Percentiles rank a stretch among this genome's conserved stretches.
phyloP scores from a whole-genome alignment of 2,113 vertebrate genomes.

The Vireo altiloquus region DNA sequence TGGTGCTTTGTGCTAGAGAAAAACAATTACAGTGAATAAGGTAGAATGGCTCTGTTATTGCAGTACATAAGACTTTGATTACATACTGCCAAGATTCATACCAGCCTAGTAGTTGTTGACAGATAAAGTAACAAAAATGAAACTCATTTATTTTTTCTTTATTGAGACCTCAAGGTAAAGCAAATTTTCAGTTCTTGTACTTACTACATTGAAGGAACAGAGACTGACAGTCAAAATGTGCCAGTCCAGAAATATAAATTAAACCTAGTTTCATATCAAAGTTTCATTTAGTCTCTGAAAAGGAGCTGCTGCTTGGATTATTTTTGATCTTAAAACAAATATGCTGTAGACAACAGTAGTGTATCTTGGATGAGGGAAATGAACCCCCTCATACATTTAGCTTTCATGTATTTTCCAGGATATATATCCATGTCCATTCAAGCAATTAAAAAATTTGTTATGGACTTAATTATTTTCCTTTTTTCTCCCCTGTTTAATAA shows the following conservation, averaged over 20 bases:
- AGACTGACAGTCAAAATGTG: constrained; percentile 75
- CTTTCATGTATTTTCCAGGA: background rate
- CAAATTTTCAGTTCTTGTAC: constrained; percentile 75
- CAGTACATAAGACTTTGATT: constrained; percentile 77
- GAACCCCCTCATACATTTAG: background rate
- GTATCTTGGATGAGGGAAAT: background rate
- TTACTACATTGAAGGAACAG: constrained; percentile 69
- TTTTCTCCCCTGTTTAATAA: background rate
- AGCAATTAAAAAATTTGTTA: background rate
- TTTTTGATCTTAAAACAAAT: constrained; percentile 65
- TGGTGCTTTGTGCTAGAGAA: constrained; percentile 60
- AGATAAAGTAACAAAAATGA: constrained; percentile 80
- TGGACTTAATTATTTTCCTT: background rate
- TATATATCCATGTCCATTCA: background rate
- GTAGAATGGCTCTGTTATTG: constrained; percentile 72
- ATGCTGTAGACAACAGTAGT: background rate
- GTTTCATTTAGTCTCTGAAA: constrained; percentile 70
- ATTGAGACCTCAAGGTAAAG: constrained; percentile 78
- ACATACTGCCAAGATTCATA: constrained; percentile 75
- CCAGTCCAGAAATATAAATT: constrained; percentile 74
- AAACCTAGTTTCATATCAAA: constrained; percentile 73
- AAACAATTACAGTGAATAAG: constrained; percentile 70
- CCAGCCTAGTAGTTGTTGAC: constrained; percentile 76
- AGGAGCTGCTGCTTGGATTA: constrained; percentile 66
- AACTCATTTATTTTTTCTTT: constrained; percentile 81